phyloP scores from a whole-genome alignment of 2,113 vertebrate genomes.

The Rhodinocichla rosea region DNA sequence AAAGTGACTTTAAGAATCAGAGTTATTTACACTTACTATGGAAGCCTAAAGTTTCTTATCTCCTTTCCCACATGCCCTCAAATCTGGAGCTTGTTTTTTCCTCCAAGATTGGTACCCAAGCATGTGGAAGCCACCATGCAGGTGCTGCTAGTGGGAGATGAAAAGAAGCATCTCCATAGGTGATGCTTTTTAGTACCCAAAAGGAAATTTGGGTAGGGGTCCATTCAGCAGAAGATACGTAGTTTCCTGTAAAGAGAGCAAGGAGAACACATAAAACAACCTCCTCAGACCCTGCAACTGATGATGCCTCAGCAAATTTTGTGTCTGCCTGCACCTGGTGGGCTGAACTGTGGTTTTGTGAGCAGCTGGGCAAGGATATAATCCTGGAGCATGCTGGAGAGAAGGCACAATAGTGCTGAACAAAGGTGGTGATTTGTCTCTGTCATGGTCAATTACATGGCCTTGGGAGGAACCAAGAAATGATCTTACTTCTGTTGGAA shows the following conservation, averaged over 20 bases:
- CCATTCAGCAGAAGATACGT: neutral
- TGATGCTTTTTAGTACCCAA: neutral
- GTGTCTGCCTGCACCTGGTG: neutral
- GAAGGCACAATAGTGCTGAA: rapidly evolving
- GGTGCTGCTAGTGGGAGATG: neutral
- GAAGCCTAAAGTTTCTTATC: neutral
- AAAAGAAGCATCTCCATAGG: neutral
- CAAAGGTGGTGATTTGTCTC: neutral
- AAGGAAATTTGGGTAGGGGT: neutral
- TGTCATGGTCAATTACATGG: neutral
- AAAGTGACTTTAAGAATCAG: neutral
- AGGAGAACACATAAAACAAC: neutral
- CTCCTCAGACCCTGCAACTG: neutral
- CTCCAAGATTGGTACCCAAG: neutral
- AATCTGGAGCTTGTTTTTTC: neutral
- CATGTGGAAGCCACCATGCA: neutral
- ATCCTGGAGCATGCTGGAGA: neutral
- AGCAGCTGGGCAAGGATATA: neutral
- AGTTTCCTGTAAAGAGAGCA: neutral
- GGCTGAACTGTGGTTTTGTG: neutral
- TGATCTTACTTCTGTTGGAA: neutral
- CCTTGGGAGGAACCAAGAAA: neutral
- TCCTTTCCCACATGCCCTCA: neutral
- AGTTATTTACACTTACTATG: neutral
- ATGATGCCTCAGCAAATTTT: neutral